A percentile compares a stretch with the other conserved stretches of the same genome.
Conservation (phyloP, 2,113 vertebrate genomes). For the Platichthys stellatus region DNA sequence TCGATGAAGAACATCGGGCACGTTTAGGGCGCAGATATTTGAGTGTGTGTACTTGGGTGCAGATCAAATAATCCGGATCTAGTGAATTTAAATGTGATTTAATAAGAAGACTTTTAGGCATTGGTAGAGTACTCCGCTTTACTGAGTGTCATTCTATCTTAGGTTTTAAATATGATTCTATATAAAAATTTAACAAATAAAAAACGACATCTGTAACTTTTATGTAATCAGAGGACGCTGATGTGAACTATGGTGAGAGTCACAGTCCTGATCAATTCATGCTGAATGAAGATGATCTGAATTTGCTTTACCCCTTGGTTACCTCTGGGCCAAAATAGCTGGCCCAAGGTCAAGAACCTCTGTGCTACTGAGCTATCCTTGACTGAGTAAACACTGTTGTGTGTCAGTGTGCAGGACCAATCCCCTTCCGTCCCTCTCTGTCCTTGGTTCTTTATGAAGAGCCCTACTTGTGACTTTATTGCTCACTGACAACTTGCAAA, state of each 20-base stretch:
- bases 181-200: too few relatives aligned
- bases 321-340: slow-evolving; percentile 13
- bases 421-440: neutral
- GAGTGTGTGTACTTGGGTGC: too few relatives aligned
- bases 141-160: too few relatives aligned
- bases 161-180: too few relatives aligned
- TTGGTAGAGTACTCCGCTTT: too few relatives aligned
- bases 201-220: too few relatives aligned
- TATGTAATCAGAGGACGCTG: neutral
- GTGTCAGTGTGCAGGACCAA: neutral
- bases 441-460: slow-evolving; percentile 42
- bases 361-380: slow-evolving; percentile 40
- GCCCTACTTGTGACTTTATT: slow-evolving; percentile 4
- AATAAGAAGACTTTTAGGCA: too few relatives aligned
- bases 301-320: slow-evolving; percentile 6
- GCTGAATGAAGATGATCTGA: slow-evolving; percentile 7
- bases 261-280: neutral
- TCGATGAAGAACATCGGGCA: too few relatives aligned
- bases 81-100: too few relatives aligned
- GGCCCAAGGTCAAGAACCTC: slow-evolving; percentile 29
- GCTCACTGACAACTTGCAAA: neutral
- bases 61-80: too few relatives aligned
- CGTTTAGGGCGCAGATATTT: too few relatives aligned
- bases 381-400: slow-evolving; percentile 53
- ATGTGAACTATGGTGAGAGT: neutral